Evolutionary conservation across 1,140 invertebrate species (phyloP), one percentile per base, ranked within the genome.

Genomic region (Holcopasites calliopsidis): DNA sequence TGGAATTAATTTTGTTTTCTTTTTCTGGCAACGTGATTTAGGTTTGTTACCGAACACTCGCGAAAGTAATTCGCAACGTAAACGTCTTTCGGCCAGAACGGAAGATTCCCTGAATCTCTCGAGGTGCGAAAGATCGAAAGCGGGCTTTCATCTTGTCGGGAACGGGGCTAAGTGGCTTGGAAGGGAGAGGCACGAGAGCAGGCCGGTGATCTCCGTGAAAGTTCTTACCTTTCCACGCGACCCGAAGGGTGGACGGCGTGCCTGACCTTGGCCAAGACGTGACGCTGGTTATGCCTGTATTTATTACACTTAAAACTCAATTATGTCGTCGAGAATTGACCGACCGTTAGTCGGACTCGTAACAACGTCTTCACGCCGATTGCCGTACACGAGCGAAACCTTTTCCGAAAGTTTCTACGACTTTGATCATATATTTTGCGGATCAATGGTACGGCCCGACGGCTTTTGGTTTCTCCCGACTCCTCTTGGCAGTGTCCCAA

Each of bases 291-390:
- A 58, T 58, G 33, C 54, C 6, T 38, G 33, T 69, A 69, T 75
- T 69, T 75, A 75, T 69, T 75, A 69, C 72, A 5, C 33, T 69
- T n/a, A 50, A 33, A 69, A 42, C 64, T 58, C 64, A 69, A 75
- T 75, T 33, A 75, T 69, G 26, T 16, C 40, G 10, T 4, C 13
- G 52, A 68, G 50, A 23, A 68, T 55, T 13, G 23, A 3, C 8
- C 0, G 54, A 23, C 72, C 64, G 42, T 75, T 69, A 50, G 52
- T 50, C 38, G 40, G 23, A 40, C 60, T 18, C 16, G 11, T 13
- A 1, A 26, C 16, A 42, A n/a, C 38, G 26, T 65, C 50, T 26
- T 55, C 28, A 26, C 35, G 16, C 3, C 6, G 1, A 1, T 13
- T n/a, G n/a, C 13, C 47, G 33, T 62, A n/a, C 47, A 55, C 5